Evolutionary conservation across 2,888 invertebrate species (phyloP).

Genomic region (Cryptophagus acutangulus): DNA sequence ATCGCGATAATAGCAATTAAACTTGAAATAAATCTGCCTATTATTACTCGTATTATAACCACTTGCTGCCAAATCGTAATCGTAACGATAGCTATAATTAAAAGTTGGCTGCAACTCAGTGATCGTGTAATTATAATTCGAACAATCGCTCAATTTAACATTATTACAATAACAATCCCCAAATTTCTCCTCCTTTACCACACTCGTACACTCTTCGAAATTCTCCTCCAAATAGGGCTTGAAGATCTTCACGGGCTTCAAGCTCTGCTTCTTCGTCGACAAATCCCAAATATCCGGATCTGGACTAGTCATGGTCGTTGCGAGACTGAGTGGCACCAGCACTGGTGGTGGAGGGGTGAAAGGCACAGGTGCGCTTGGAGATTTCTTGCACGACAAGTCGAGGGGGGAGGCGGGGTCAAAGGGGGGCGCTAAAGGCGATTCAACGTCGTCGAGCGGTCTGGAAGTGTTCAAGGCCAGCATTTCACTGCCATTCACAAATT

Average conservation of each 20-base stretch:
- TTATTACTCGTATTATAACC: no score
- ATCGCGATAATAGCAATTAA: no score
- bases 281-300: slow-evolving; percentile 46
- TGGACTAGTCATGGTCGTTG: slow-evolving; percentile 20
- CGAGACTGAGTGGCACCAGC: slow-evolving; percentile 18
- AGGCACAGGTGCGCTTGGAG: slow-evolving; percentile 38
- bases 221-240: slow-evolving; percentile 71
- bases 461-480: slow-evolving; percentile 41
- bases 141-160: no score
- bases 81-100: no score
- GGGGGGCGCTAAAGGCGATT: slow-evolving; percentile 24
- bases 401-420: slow-evolving; percentile 43
- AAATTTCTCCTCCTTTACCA: no score
- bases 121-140: slow-evolving; percentile 35
- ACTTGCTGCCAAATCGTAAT: no score
- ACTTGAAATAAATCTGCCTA: no score
- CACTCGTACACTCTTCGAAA: no score
- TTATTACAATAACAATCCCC: slow-evolving; percentile 48
- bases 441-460: slow-evolving; percentile 48
- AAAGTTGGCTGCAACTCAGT: slow-evolving; percentile 48
- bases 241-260: slow-evolving; percentile 67
- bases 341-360: slow-evolving; percentile 21
- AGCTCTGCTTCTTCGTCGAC: slow-evolving; percentile 38
- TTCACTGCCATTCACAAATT: neutral
- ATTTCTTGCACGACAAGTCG: slow-evolving; percentile 45